phyloP scores from a whole-genome alignment of 1,140 invertebrate genomes.

The Drosophila santomea region DNA sequence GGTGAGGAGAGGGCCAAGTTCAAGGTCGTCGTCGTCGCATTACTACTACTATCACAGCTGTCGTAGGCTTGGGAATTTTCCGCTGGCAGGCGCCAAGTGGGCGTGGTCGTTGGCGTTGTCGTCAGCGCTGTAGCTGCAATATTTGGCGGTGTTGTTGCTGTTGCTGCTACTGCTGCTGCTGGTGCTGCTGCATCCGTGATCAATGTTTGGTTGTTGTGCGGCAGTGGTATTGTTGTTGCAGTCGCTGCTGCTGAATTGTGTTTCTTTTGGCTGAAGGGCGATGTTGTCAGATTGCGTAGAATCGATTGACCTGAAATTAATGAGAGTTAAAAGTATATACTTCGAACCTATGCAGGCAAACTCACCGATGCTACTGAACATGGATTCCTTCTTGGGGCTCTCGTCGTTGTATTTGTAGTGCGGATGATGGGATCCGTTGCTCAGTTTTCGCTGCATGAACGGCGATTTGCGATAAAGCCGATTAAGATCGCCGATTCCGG shows the following conservation, averaged over 20 bases:
- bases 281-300: conserved; percentile 79
- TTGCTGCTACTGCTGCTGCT: conserved; percentile 27
- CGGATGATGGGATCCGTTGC: conserved; percentile 61
- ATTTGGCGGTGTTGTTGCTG: conserved; percentile 27
- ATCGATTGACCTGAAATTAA: conserved; percentile 70
- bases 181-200: conserved; percentile 38
- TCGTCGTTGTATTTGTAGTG: conserved; percentile 66
- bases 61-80: conserved; percentile 43
- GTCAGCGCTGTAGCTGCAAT: conserved; percentile 20
- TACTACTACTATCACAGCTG: conserved; percentile 71
- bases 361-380: conserved; percentile 78
- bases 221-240: conserved; percentile 45
- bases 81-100: conserved; percentile 55
- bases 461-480: conserved; percentile 81
- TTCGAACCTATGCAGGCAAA: neutral
- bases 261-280: conserved; percentile 84
- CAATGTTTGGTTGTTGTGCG: conserved; percentile 39
- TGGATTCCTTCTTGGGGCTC: conserved; percentile 82
- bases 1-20: conserved; percentile 20
- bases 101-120: conserved; percentile 38
- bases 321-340: neutral
- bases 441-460: conserved; percentile 79
- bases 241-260: conserved; percentile 42
- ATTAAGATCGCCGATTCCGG: conserved; percentile 44
- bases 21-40: conserved; percentile 25